Conservation (phyloP, 2,113 vertebrate species). For the Cyprinodon tularosa region DNA sequence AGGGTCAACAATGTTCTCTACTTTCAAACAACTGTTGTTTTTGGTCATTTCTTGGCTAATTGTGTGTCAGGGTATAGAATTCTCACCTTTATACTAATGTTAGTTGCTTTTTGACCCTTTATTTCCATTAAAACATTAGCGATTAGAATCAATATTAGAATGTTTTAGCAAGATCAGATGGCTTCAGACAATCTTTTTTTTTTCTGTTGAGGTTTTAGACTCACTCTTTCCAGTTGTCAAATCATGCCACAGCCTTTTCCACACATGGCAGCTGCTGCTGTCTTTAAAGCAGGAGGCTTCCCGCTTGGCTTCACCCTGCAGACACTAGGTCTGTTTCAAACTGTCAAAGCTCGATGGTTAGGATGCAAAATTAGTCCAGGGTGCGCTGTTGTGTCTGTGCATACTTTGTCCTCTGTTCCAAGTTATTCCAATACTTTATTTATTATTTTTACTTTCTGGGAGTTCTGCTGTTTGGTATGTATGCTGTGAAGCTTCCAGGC, state of each 20-base stretch:
- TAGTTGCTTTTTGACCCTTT: not conserved
- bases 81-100: not conserved
- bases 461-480: slow-evolving; percentile 7
- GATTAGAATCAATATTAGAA: not conserved
- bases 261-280: not conserved
- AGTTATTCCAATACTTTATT: not conserved
- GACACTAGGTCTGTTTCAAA: not conserved
- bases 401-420: not conserved
- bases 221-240: not conserved
- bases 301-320: not conserved
- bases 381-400: not conserved
- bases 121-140: not conserved
- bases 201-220: not conserved
- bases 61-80: not conserved
- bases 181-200: not conserved
- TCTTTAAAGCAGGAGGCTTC: not conserved
- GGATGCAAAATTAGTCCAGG: not conserved
- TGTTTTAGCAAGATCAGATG: not conserved
- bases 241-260: not conserved
- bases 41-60: slow-evolving; percentile 20
- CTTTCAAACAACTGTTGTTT: slow-evolving; percentile 24
- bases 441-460: not conserved
- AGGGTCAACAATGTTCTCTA: slow-evolving; percentile 15
- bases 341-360: slow-evolving; percentile 1
- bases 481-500: not conserved